These are phyloP conservation scores for Lycocerus yunnanus DNA, from an alignment of 2,888 invertebrate genomes.

Conservation along the genomic window DNA sequence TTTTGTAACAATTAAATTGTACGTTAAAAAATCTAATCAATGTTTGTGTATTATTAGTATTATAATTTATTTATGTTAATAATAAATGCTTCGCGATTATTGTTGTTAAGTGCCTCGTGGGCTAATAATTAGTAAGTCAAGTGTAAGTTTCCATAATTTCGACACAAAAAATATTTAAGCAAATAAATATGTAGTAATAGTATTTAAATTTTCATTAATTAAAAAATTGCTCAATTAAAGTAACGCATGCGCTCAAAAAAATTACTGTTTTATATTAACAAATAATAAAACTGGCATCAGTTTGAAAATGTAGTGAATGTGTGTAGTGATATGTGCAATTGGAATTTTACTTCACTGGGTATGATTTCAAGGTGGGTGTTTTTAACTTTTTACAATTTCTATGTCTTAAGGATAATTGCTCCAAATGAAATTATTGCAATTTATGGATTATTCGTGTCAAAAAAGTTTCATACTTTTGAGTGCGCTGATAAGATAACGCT, in stretches of 20 bases:
- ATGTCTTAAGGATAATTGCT: not conserved
- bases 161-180: not conserved
- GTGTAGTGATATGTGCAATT: constrained; percentile 10
- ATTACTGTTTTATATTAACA: constrained; percentile 19
- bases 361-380: constrained; percentile 12
- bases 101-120: not conserved
- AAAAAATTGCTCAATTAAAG: constrained; percentile 5
- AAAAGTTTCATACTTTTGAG: not conserved
- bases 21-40: not conserved
- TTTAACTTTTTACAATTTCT: not conserved
- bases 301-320: constrained; percentile 11
- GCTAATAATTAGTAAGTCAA: not conserved
- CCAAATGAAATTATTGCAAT: not conserved
- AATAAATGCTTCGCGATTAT: no score
- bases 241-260: constrained; percentile 23
- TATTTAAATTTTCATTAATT: not conserved
- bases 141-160: not conserved
- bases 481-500: not conserved
- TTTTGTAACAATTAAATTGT: not conserved
- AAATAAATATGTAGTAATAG: not conserved
- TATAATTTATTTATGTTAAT: not conserved
- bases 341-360: not conserved
- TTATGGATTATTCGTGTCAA: not conserved
- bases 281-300: constrained; percentile 18
- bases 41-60: not conserved